Percentiles rank a stretch among this genome's conserved stretches.
Conservation (phyloP, 2,888 invertebrate genomes). For the Andrena marginata region DNA sequence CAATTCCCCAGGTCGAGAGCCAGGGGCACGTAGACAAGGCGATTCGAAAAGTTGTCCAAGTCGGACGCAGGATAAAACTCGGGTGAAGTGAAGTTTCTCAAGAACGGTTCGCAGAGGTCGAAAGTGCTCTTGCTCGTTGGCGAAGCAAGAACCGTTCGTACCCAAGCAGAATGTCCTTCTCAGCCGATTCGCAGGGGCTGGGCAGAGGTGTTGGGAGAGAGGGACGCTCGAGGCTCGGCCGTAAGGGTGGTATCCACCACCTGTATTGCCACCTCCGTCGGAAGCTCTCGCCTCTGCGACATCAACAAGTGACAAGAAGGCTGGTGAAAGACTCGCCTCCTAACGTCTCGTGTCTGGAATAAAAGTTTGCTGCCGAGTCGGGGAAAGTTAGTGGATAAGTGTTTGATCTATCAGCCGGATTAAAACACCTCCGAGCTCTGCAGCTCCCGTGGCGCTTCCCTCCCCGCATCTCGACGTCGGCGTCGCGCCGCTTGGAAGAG, state of each 20-base stretch:
- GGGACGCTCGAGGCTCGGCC: constrained; percentile 43
- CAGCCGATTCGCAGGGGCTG: constrained; percentile 36
- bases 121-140: constrained; percentile 51
- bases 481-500: no score
- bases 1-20: constrained; percentile 8
- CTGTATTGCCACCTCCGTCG: constrained; percentile 26
- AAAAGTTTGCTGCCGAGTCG: constrained; percentile 50
- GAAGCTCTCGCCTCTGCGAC: constrained; percentile 38
- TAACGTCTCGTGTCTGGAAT: constrained; percentile 47
- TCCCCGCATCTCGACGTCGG: no score
- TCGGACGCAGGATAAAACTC: constrained; percentile 31
- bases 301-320: constrained; percentile 69
- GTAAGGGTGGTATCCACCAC: constrained; percentile 22
- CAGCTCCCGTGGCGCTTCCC: no score
- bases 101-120: constrained; percentile 56
- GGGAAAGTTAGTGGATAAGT: constrained; percentile 50
- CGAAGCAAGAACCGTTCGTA: constrained; percentile 29
- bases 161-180: constrained; percentile 51
- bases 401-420: neutral
- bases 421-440: no score
- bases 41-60: constrained; percentile 49
- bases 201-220: constrained; percentile 15
- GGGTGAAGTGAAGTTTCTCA: constrained; percentile 46
- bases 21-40: constrained; percentile 29
- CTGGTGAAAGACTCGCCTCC: constrained; percentile 52